These are phyloP conservation scores for Meloidogyne floridensis DNA, from an alignment of 1,140 invertebrate genomes.

Conservation along the genomic window DNA sequence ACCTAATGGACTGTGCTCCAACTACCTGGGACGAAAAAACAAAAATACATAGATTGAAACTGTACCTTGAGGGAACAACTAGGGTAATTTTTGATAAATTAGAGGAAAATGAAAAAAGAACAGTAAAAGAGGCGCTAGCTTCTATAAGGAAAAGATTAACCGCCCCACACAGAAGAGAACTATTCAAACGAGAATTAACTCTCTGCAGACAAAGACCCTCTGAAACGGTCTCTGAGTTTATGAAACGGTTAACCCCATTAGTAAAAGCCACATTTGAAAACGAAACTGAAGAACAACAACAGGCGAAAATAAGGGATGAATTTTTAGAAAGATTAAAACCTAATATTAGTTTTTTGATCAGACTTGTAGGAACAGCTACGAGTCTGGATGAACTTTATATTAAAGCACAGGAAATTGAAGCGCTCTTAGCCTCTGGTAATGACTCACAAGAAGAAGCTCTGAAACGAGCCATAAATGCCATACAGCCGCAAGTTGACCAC, in stretches of 20 bases:
- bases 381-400: not conserved
- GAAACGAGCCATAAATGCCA: too few species aligned
- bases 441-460: too few species aligned
- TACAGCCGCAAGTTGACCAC: too few species aligned
- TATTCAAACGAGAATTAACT: not conserved
- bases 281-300: not conserved
- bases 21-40: not conserved
- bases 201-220: not conserved
- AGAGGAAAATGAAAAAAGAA: not conserved
- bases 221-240: not conserved
- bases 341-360: not conserved
- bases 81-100: constrained; percentile 11
- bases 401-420: constrained; percentile 9
- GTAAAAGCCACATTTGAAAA: constrained; percentile 1
- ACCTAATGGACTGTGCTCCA: not conserved
- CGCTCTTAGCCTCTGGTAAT: not conserved
- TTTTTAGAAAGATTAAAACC: constrained; percentile 8
- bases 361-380: not conserved
- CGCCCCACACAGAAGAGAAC: not conserved
- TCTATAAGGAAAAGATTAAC: not conserved
- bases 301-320: not conserved
- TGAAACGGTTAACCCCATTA: constrained; percentile 11
- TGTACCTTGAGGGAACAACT: not conserved
- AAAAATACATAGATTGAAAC: not conserved
- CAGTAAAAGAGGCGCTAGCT: not conserved